Evolutionary conservation across 1,140 invertebrate genomes (phyloP), one percentile per base, ranked within the genome.

Genomic region (Cyclina sinensis): DNA sequence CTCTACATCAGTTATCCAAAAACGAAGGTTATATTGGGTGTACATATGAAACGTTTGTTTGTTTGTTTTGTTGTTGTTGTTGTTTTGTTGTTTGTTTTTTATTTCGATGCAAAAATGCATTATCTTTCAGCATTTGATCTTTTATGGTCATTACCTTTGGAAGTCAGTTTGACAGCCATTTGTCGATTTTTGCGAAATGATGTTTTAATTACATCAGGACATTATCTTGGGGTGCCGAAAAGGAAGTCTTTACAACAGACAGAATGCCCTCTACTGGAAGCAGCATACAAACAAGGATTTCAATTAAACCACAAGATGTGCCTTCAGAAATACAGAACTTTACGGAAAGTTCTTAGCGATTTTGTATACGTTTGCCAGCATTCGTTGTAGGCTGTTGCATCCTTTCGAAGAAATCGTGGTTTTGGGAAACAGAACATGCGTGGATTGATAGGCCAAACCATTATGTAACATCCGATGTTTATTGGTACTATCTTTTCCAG

Each of bases 401-500:
- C 5, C 57, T 62, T 27, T 62, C 5, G 57, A 62, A 62, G 18
- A 62, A 62, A n/a, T 7, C 24, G 24, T 62, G 57, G 57, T 62
- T 62, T 27, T 62, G 18, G n/a, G 57, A 62, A 9, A 62, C 57
- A 14, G 27, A 62, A 27, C n/a, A 62, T 24, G 24, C 57, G 14
- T 62, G 57, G 57, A 3, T 27, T 1, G n/a, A 62, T 14, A 27
- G 57, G 57, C 57, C 57, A 1, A 1, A 27, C 0, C 57, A 62
- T 93, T 39, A 89, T 87, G 91, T 95, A 4, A 92, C 94, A 11
- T 79, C 62, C 46, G 96, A 96, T 90, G 82, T 96, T 12, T 96
- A 98, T 98, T 99, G 98, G 98, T 99, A 99, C 95, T 99, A 99
- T 96, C 98, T 99, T 97, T 96, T 99, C 83, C 98, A 98, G 32